Evolutionary conservation across 2,797 vertebrate species (phyloP), one percentile per base, ranked within the genome.

Genomic region (Coendou prehensilis): DNA sequence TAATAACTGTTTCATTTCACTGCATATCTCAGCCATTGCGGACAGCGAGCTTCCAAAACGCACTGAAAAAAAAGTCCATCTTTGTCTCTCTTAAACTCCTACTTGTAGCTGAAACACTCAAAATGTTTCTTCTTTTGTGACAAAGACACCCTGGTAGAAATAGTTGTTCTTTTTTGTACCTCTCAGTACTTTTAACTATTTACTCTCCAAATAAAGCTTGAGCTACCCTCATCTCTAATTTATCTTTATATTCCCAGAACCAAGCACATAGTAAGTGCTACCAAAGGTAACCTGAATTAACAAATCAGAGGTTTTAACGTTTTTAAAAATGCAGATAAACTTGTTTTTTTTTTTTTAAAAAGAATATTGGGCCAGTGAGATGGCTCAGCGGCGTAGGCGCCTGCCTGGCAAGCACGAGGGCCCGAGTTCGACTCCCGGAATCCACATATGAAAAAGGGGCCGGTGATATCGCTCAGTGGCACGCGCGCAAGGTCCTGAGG

Each of bases 1-100:
- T 84, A 83, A 78, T 28, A 95, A 94, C 50, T 76, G 47, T 52
- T 89, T 93, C 89, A 96, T 33, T 50, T 76, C 73, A 91, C 64
- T 85, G 50, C 18, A 56, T 85, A 93, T 64, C 67, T 89, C 75
- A 95, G 47, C n/a, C 79, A 93, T 15, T 57, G 8, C 64, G 28
- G 59, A 89, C 10, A 69, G 17, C 64, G 22, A 91, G 52, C 33
- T 33, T 96, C 79, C 41, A 85, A 91, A 95, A 84, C 14, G 56
- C 0, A 73, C 3, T 13, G n/a, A 11, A 1, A 30, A 84, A 56
- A 28, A 83, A 61, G 50, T 50, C 26, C 33, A 87, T 41, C 17
- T 17, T 85, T 85, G 30, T 79, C 47, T 91, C 86, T 93, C 50
- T 79, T 14, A 84, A 93, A 94, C 37, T 89, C 13, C 26, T 61